Percentiles rank a stretch among this genome's conserved stretches.
phyloP scores from a whole-genome alignment of 1,140 invertebrate genomes.

The Ylistrum balloti region DNA sequence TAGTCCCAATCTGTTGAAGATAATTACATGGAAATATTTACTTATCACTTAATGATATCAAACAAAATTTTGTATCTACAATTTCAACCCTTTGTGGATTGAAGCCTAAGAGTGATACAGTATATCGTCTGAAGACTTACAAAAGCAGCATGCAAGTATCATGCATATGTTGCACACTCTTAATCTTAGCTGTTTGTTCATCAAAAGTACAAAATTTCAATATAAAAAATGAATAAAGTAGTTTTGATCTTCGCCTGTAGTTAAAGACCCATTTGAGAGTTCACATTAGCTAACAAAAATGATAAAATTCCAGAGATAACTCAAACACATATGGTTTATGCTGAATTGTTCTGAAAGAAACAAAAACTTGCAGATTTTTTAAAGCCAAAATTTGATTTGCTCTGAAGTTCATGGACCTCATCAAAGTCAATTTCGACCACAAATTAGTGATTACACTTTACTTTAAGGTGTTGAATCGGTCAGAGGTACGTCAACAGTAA shows the following conservation, averaged over 20 bases:
- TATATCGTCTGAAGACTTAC: neutral
- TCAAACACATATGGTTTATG: neutral
- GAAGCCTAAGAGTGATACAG: neutral
- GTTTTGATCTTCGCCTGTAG: neutral
- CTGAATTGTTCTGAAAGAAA: neutral
- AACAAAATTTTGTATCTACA: neutral
- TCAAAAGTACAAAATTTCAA: neutral
- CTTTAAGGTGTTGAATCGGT: neutral
- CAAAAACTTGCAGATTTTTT: neutral
- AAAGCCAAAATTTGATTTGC: neutral
- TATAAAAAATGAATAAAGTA: neutral
- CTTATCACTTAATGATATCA: too few species aligned
- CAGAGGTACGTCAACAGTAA: neutral
- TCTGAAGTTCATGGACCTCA: neutral
- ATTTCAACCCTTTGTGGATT: neutral
- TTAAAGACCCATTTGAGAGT: neutral
- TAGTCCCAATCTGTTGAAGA: too few species aligned
- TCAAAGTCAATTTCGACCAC: neutral
- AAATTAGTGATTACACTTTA: neutral
- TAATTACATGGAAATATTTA: too few species aligned
- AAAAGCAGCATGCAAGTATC: constrained; percentile 14
- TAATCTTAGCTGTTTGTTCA: neutral
- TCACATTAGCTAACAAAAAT: neutral
- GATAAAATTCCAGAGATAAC: neutral
- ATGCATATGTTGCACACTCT: neutral